A percentile compares a stretch with the other conserved stretches of the same genome.
Conservation (phyloP, 2,113 vertebrate genomes). For the Dunckerocampus dactyliophorus region DNA sequence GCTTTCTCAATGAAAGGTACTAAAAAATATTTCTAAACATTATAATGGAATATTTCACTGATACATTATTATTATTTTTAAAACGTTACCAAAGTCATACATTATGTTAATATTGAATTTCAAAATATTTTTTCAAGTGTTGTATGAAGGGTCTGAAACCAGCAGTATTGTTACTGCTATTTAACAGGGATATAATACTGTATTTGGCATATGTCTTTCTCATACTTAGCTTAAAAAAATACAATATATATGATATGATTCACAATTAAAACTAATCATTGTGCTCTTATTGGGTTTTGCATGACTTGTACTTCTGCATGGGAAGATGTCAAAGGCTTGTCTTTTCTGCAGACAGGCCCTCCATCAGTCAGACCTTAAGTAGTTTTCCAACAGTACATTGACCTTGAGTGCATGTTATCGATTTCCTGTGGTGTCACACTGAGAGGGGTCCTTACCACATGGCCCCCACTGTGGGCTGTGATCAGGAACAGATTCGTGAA, state of each 20-base stretch:
- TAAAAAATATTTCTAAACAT: too few species aligned
- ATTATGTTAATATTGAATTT: too few species aligned
- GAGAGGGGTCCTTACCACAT: conserved; percentile 88
- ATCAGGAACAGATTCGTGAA: conserved; percentile 92
- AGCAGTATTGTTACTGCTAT: too few species aligned
- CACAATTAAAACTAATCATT: conserved; percentile 9
- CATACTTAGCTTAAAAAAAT: background rate
- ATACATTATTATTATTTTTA: too few species aligned
- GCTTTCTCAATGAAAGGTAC: too few species aligned
- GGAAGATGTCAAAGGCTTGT: conserved; percentile 78
- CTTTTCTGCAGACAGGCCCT: conserved; percentile 77
- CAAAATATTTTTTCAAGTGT: background rate
- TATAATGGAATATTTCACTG: too few species aligned
- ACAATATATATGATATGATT: background rate
- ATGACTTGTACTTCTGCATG: conserved; percentile 20
- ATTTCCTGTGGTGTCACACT: conserved; percentile 90
- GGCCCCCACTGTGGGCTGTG: conserved; percentile 83
- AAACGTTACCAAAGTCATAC: too few species aligned
- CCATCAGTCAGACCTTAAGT: conserved; percentile 93
- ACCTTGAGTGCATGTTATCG: conserved; percentile 94
- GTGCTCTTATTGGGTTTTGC: conserved; percentile 21
- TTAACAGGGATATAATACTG: too few species aligned
- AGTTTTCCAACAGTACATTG: conserved; percentile 98
- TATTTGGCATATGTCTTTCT: background rate
- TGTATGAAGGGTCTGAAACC: background rate